These are phyloP conservation scores for Dexiosoma caninum DNA, from an alignment of 2,888 invertebrate species.

Conservation along the genomic window DNA sequence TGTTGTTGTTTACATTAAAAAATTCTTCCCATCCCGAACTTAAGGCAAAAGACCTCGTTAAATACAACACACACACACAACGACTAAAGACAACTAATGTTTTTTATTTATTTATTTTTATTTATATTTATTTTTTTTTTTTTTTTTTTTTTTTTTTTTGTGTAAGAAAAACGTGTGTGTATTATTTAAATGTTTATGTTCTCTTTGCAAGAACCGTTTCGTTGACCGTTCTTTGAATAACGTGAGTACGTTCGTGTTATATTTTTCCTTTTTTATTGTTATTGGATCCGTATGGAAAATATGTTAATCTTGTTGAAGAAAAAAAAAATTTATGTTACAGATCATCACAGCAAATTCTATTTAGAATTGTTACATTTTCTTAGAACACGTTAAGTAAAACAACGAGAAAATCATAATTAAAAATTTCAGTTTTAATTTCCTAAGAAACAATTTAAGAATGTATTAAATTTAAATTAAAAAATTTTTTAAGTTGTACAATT, in stretches of 20 bases:
- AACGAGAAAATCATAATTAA: neutral
- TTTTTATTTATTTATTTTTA: no score
- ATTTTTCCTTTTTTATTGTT: neutral
- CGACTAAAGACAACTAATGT: neutral
- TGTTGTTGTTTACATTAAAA: neutral
- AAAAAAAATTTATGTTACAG: neutral
- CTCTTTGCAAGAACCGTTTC: constrained; percentile 29
- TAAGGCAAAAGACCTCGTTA: constrained; percentile 46
- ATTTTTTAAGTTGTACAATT: neutral
- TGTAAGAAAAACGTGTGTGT: constrained; percentile 20
- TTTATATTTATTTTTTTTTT: no score
- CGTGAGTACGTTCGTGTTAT: constrained; percentile 1
- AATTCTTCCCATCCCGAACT: neutral
- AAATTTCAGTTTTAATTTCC: no score
- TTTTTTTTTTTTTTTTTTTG: no score
- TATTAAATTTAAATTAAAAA: neutral
- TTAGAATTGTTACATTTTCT: neutral
- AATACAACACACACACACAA: constrained; percentile 18
- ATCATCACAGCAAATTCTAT: constrained; percentile 13
- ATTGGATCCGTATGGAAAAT: neutral
- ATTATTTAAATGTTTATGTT: constrained; percentile 14
- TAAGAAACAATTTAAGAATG: neutral
- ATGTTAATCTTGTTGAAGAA: constrained; percentile 30
- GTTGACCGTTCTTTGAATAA: neutral
- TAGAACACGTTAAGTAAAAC: neutral